Evolutionary conservation across 1,140 invertebrate species (phyloP).

Genomic region (Rhyzopertha dominica): DNA sequence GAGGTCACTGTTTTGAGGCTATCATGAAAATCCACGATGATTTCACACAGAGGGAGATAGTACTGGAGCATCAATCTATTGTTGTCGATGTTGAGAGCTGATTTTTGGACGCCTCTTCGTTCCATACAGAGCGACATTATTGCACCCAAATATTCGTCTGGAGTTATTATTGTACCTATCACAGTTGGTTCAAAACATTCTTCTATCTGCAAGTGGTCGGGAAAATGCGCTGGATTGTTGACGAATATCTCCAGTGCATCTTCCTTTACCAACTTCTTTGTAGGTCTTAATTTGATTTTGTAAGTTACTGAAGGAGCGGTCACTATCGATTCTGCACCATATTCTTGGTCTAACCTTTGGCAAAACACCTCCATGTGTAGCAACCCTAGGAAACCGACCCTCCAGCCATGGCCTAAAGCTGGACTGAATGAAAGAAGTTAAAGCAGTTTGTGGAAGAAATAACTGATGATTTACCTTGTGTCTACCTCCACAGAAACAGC

Average conservation of each 20-base stretch:
- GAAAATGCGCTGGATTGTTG: constrained; percentile 81
- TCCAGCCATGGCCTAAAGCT: constrained; percentile 90
- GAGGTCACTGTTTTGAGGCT: constrained; percentile 82
- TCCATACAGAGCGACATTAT: constrained; percentile 72
- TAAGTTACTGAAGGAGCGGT: constrained; percentile 95
- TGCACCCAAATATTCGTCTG: constrained; percentile 65
- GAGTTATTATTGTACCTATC: constrained; percentile 80
- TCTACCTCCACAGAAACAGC: constrained; percentile 77
- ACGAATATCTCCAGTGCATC: constrained; percentile 57
- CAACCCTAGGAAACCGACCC: constrained; percentile 88
- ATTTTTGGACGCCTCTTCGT: constrained; percentile 70
- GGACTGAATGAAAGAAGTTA: constrained; percentile 56
- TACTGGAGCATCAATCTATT: constrained; percentile 76
- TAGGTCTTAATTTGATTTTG: constrained; percentile 66
- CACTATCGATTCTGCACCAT: constrained; percentile 80
- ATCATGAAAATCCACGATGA: constrained; percentile 94
- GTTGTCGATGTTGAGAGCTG: constrained; percentile 75
- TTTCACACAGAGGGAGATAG: constrained; percentile 84
- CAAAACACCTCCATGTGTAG: constrained; percentile 96
- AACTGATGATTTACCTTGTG: constrained; percentile 59
- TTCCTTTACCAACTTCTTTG: constrained; percentile 62
- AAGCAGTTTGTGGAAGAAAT: background rate
- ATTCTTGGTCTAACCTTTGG: constrained; percentile 91
- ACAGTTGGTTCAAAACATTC: constrained; percentile 88
- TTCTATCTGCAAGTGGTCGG: constrained; percentile 60